These are phyloP conservation scores for Spongia lamella DNA, from an alignment of 37 sponge, comb jelly and placozoan species.

Conservation along the genomic window DNA sequence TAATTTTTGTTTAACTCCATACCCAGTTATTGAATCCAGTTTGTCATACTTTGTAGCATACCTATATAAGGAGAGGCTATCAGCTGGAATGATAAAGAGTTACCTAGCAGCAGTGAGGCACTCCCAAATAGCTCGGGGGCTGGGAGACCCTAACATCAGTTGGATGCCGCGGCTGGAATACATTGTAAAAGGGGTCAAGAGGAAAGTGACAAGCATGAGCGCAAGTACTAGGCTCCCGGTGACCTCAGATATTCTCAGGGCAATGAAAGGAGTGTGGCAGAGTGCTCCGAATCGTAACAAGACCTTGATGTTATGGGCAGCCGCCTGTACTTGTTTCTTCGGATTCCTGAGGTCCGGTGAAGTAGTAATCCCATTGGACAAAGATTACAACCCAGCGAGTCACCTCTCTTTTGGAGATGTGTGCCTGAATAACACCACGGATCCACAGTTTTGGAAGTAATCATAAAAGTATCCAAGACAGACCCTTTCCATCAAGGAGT, in stretches of 20 bases:
- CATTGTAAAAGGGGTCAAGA: conserved; percentile 25
- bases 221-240: conserved; percentile 25
- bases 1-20: background rate
- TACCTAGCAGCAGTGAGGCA: conserved; percentile 51
- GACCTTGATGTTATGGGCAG: conserved; percentile 9
- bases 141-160: background rate
- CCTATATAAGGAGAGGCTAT: background rate
- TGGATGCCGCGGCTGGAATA: conserved; percentile 30
- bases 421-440: background rate
- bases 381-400: background rate
- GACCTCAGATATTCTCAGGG: conserved; percentile 17
- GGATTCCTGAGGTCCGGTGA: conserved; percentile 26
- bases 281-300: too few species aligned
- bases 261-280: too few species aligned
- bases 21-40: conserved; percentile 23
- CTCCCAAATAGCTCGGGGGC: conserved; percentile 32
- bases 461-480: conserved; percentile 1
- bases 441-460: conserved; percentile 1
- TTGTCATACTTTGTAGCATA: conserved; percentile 14
- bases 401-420: conserved; percentile 6
- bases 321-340: background rate
- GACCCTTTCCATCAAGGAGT: conserved; percentile 20
- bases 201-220: background rate
- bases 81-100: conserved; percentile 1
- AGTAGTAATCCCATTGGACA: background rate